Evolutionary conservation across 92 coral and sea anemone genomes (phyloP).

Genomic region (Epizoanthus scotinus): DNA sequence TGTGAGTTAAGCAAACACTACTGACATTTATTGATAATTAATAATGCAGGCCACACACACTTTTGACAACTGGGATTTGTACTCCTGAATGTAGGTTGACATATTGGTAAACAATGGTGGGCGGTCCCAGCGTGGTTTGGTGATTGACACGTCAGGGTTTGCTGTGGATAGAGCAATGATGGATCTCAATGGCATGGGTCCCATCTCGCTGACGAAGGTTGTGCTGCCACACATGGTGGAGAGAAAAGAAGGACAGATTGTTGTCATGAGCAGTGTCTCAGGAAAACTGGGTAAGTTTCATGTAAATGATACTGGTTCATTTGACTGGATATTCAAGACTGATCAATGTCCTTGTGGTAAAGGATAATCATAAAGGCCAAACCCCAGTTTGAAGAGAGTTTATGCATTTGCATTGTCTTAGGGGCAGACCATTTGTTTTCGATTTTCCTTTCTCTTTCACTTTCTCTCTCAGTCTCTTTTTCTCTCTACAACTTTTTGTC

Average conservation of each 20-base stretch:
- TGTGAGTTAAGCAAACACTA: too few relatives aligned
- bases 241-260: slow-evolving; percentile 82
- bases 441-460: too few relatives aligned
- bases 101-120: slow-evolving; percentile 97
- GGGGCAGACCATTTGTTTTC: too few relatives aligned
- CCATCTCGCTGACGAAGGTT: slow-evolving; percentile 82
- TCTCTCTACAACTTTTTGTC: too few relatives aligned
- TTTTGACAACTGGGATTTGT: not conserved
- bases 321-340: not conserved
- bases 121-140: slow-evolving; percentile 84
- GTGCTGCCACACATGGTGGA: slow-evolving; percentile 92
- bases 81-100: slow-evolving; percentile 65
- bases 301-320: not conserved
- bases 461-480: too few relatives aligned
- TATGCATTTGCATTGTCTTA: too few relatives aligned
- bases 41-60: too few relatives aligned
- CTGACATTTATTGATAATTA: too few relatives aligned
- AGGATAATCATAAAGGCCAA: too few relatives aligned
- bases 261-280: slow-evolving; percentile 91
- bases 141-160: slow-evolving; percentile 76
- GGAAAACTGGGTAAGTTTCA: slow-evolving; percentile 80
- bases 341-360: too few relatives aligned
- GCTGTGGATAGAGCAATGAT: slow-evolving; percentile 88
- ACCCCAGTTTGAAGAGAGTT: too few relatives aligned
- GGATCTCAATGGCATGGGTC: slow-evolving; percentile 78